These are phyloP conservation scores for Sebastes hubbsi DNA, from an alignment of 2,797 vertebrate genomes.

Conservation along the genomic window DNA sequence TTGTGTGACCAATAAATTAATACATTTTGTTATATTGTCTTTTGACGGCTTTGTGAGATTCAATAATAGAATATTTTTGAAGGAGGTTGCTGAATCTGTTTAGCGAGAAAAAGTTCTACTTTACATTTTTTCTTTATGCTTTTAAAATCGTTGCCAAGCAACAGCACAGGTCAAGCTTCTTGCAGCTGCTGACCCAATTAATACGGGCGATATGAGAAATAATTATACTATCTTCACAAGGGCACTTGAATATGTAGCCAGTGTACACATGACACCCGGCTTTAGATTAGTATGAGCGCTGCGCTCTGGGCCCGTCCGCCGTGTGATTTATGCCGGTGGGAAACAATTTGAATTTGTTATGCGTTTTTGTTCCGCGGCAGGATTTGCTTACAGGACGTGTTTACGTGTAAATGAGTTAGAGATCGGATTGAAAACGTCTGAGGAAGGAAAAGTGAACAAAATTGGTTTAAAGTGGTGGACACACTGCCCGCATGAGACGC, in stretches of 20 bases:
- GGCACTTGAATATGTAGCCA: conserved; percentile 56
- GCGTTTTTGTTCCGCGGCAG: conserved; percentile 22
- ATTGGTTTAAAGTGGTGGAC: not conserved
- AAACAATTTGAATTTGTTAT: conserved; percentile 56
- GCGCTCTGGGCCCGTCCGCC: conserved; percentile 25
- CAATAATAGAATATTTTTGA: not conserved
- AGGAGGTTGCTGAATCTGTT: conserved; percentile 20
- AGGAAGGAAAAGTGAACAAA: conserved; percentile 15
- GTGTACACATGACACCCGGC: conserved; percentile 45
- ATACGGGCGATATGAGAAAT: conserved; percentile 72
- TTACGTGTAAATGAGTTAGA: conserved; percentile 40
- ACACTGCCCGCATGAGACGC: no score
- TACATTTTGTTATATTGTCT: conserved; percentile 45
- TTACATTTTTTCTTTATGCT: conserved; percentile 59
- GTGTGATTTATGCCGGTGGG: conserved; percentile 56
- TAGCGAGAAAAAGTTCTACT: conserved; percentile 42
- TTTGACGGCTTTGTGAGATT: not conserved
- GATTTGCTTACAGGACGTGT: conserved; percentile 52
- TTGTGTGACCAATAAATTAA: conserved; percentile 70
- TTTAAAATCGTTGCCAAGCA: conserved; percentile 76
- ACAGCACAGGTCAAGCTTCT: conserved; percentile 69
- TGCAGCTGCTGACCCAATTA: conserved; percentile 80
- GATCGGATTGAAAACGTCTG: conserved; percentile 23
- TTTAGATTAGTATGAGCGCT: conserved; percentile 46
- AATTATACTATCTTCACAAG: conserved; percentile 72